Base-by-base conservation (phyloP, 2,888 invertebrate genomes). In the Tenthredo distinguenda region DNA sequence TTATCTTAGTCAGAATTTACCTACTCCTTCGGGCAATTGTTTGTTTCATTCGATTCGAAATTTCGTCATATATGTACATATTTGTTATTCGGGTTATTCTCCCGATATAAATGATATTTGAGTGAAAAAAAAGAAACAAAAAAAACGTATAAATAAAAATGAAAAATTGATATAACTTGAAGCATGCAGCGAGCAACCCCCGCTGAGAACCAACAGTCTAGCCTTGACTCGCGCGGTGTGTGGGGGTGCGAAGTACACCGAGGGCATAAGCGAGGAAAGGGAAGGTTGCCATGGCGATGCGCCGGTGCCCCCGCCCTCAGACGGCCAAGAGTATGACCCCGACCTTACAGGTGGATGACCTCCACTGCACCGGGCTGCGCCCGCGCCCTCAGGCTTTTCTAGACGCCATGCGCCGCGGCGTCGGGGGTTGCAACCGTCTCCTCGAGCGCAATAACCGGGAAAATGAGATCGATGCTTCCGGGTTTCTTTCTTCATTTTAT, bases 311-410 rank as follows among this genome's bases (percentile, higher is more conserved):
- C 89, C 88, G 87, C 86, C 88, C 87, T 37, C 84, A 89, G 89
- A 87, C 90, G 90, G 90, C 90, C 90, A 91, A 91, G 90, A 91
- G 91, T 91, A 90, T 93, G 93, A 93, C 93, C 93, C 93, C 93
- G 93, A 93, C 93, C 93, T 93, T 93, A 93, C 93, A 93, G 93
- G 93, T 93, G 92, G 93, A 93, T 93, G 92, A 93, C 93, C 93
- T 93, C 93, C 92, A 93, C 93, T 93, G 93, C 93, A 92, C 89
- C 91, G 90, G 40, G 87, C 86, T 91, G 92, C 92, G 92, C 91
- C 91, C 93, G 92, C 91, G 90, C 86, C 85, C 68, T 82, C 72
- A 6, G 26, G 47, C 65, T 40, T 74, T 77, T 31, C 84, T 79
- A 65, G 15, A 72, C 74, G 72, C 81, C 84, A 65, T 58, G 81